Base-by-base conservation (phyloP, 2,888 invertebrate genomes). In the Pollenia labialis region DNA sequence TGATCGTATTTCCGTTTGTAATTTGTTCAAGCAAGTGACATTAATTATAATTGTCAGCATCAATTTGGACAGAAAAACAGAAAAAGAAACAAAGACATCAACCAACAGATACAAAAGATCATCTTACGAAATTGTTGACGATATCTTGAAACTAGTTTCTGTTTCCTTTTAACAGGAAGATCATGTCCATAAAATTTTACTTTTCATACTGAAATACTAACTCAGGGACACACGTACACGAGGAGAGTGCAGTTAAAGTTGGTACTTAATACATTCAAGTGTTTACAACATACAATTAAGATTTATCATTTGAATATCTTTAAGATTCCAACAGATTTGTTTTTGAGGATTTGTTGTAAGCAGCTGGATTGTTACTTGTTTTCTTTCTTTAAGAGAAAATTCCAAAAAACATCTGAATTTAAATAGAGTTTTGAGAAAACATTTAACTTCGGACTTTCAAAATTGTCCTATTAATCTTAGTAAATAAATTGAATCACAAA, bases 11-110 rank as follows among this genome's bases (percentile, higher is more conserved):
- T 88, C 88, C 88, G 88, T 87, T 87, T 85, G 87, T 83, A 87
- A 88, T 88, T 88, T 88, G 87, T 87, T 88, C 46, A 75, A 62
- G 75, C 85, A 83, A 85, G 82, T 87, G 88, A 88, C 88, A 87
- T 87, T 85, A 85, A 88, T 87, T 88, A 88, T 87, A 79, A 87
- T 87, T 85, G 80, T 77, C 88, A 85, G 83, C 71, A 85, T 76
- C 68, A 81, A 71, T 80, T 82, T 60, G 64, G 50, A 69, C 77
- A 64, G 58, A 72, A 76, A 48, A 12, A n/a, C 42, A 44, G 9
- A 11, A 68, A 23, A 58, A 48, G 81, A 89, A 89, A 90, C 88
- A 89, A 66, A 77, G 76, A 85, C 64, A 58, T 76, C 58, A 76
- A 12, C 50, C 32, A 48, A 79, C 40, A 46, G 42, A 75, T 52